These are phyloP conservation scores for Beroe forskalii DNA, from an alignment of 37 sponge, comb jelly and placozoan genomes.

Conservation along the genomic window DNA sequence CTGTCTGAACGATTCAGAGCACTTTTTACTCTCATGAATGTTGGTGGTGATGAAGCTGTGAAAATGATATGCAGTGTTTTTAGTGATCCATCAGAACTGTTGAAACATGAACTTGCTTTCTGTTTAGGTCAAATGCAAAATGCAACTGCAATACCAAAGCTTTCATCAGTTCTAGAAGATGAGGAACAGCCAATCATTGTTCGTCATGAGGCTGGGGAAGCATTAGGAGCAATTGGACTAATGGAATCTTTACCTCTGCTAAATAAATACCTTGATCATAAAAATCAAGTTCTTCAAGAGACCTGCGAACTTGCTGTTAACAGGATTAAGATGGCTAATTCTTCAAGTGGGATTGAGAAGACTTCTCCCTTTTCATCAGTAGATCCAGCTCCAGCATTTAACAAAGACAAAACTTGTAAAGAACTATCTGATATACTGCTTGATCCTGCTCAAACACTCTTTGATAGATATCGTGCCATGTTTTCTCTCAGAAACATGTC, in stretches of 20 bases:
- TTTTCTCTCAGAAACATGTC: conserved; percentile 88
- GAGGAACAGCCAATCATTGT: conserved; percentile 84
- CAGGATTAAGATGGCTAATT: conserved; percentile 10
- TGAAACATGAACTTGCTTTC: conserved; percentile 98
- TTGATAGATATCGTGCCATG: conserved; percentile 85
- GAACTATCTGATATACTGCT: conserved; percentile 62
- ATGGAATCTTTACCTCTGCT: conserved; percentile 66
- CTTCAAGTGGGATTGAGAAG: not conserved
- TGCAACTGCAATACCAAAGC: conserved; percentile 70
- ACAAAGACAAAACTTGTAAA: conserved; percentile 64
- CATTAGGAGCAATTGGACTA: conserved; percentile 72
- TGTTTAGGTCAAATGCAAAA: conserved; percentile 94
- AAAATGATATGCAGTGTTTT: conserved; percentile 73
- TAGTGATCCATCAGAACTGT: conserved; percentile 75
- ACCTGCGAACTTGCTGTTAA: conserved; percentile 45
- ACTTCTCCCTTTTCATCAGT: conserved; percentile 68
- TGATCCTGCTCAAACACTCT: conserved; percentile 72
- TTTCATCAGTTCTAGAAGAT: conserved; percentile 77
- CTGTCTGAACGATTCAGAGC: conserved; percentile 89
- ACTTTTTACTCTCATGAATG: conserved; percentile 84
- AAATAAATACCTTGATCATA: conserved; percentile 68
- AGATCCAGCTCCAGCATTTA: conserved; percentile 94
- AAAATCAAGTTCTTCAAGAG: conserved; percentile 9
- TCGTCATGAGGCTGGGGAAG: conserved; percentile 94
- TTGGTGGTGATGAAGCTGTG: conserved; percentile 76